These are phyloP conservation scores for Synergus japonicus DNA, from an alignment of 2,888 invertebrate genomes.

Conservation along the genomic window DNA sequence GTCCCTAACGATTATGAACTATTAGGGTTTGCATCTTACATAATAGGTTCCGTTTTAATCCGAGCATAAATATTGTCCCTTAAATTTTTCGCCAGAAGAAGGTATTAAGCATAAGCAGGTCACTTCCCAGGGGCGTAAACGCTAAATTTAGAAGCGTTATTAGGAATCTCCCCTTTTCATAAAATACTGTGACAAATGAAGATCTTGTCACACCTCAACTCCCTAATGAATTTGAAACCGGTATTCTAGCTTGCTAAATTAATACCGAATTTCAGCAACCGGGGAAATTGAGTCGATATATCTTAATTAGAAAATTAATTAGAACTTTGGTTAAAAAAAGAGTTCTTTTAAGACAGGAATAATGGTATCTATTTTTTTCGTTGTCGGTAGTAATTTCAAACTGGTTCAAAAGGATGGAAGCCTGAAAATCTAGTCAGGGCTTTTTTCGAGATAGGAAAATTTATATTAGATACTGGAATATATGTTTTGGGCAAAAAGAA, in stretches of 20 bases:
- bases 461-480: neutral
- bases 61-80: neutral
- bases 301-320: neutral
- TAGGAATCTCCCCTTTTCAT: neutral
- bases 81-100: neutral
- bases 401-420: neutral
- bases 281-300: neutral
- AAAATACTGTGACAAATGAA: conserved; percentile 2
- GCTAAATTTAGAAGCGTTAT: neutral
- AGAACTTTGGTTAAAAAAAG: neutral
- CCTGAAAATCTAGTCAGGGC: neutral
- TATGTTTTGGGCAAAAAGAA: neutral
- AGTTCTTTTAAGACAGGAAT: neutral
- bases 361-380: neutral
- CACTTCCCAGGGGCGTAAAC: neutral
- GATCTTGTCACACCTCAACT: neutral
- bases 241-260: neutral
- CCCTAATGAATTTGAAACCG: neutral
- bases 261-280: neutral
- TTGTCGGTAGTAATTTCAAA: neutral
- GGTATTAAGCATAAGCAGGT: neutral
- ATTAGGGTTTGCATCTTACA: neutral
- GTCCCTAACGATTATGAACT: neutral
- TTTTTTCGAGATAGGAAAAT: neutral
- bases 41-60: neutral